Evolutionary conservation across 2,797 vertebrate species (phyloP).

Genomic region (Dendrocincla fuliginosa): DNA sequence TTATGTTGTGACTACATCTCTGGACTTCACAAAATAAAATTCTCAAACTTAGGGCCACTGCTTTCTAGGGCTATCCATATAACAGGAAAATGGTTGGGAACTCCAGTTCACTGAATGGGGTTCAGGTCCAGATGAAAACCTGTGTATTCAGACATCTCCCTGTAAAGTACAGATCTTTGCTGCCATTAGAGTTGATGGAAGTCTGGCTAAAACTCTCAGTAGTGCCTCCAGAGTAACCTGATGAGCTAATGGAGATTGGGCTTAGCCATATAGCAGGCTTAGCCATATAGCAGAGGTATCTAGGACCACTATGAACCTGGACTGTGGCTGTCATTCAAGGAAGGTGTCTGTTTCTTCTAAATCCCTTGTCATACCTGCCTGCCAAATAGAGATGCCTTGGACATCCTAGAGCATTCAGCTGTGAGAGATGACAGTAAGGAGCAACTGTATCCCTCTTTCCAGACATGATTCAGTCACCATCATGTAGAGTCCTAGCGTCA

Average conservation of each 20-base stretch:
- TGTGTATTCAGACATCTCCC: not conserved
- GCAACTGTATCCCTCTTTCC: not conserved
- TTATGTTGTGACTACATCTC: not conserved
- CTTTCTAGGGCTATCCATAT: not conserved
- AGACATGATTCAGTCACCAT: not conserved
- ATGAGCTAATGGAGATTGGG: not conserved
- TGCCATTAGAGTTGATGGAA: rapidly evolving
- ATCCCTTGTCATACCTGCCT: not conserved
- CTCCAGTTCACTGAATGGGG: not conserved
- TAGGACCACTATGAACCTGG: not conserved
- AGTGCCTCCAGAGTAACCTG: not conserved
- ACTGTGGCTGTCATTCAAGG: not conserved
- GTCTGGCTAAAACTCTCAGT: not conserved
- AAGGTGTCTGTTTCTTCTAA: not conserved
- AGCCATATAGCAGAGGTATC: not conserved
- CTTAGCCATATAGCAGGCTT: not conserved
- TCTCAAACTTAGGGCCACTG: not conserved
- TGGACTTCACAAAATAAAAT: not conserved
- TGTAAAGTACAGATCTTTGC: not conserved
- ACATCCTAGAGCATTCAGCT: not conserved
- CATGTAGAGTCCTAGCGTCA: not conserved
- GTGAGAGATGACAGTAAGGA: not conserved
- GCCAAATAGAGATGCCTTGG: not conserved
- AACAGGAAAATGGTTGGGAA: not conserved
- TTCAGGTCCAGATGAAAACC: not conserved